Conservation (phyloP, 2,888 invertebrate genomes). For the Dryobota labecula region DNA sequence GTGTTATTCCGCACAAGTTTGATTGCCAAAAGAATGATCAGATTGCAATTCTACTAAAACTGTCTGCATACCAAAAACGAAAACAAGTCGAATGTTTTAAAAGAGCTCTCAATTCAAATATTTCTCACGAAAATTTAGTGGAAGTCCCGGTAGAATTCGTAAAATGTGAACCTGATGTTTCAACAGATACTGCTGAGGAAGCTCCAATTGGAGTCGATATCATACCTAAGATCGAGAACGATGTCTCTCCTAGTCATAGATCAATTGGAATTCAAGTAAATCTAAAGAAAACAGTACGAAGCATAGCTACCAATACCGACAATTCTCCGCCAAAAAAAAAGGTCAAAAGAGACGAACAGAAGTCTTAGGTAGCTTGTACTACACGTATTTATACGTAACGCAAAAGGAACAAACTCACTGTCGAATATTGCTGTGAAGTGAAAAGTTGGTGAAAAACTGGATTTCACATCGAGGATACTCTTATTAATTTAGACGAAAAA, state of each 20-base stretch:
- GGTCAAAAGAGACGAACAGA: neutral
- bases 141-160: constrained; percentile 37
- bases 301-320: neutral
- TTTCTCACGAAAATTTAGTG: constrained; percentile 25
- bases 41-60: constrained; percentile 21
- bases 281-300: constrained; percentile 8
- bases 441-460: neutral
- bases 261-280: constrained; percentile 9
- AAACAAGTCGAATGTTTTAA: constrained; percentile 28
- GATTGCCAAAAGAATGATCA: constrained; percentile 29
- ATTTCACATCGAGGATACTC: neutral
- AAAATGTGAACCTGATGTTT: constrained; percentile 38
- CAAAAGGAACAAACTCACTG: neutral
- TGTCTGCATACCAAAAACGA: constrained; percentile 32
- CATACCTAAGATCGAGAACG: neutral
- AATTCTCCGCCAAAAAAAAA: constrained; percentile 7
- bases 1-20: constrained; percentile 42
- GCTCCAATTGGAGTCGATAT: neutral
- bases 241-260: neutral
- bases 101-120: constrained; percentile 24
- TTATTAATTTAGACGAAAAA: neutral
- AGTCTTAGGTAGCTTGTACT: neutral
- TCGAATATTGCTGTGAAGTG: neutral
- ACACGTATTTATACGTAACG: neutral
- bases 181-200: neutral